Percentiles rank a stretch among this genome's conserved stretches.
phyloP scores from a whole-genome alignment of 2,888 invertebrate genomes.

The Apomyelois bistriatella region DNA sequence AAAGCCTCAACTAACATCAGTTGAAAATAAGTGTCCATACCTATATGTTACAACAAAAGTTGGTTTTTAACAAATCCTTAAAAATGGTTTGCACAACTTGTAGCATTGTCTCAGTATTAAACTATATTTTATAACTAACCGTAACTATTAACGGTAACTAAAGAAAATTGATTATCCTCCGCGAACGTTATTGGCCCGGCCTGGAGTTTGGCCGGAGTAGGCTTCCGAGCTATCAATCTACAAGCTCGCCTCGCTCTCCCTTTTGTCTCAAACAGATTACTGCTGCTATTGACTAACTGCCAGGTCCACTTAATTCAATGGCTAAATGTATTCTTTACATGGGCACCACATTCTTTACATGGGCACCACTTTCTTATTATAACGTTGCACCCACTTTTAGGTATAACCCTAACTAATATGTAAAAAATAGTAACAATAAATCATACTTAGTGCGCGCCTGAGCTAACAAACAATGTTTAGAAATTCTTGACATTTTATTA shows the following conservation, averaged over 20 bases:
- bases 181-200: neutral
- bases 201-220: neutral
- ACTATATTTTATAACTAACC: too few species aligned
- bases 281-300: constrained; percentile 30
- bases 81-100: too few species aligned
- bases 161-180: constrained; percentile 12
- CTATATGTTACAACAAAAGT: too few species aligned
- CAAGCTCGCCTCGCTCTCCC: constrained; percentile 26
- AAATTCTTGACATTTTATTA: constrained; percentile 26
- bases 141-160: constrained; percentile 17
- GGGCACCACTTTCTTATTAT: too few species aligned
- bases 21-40: too few species aligned
- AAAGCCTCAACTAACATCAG: too few species aligned
- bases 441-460: neutral
- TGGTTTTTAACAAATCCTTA: too few species aligned
- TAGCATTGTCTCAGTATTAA: too few species aligned
- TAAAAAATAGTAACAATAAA: neutral
- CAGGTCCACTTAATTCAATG: constrained; percentile 27
- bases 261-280: constrained; percentile 20
- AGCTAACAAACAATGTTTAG: neutral
- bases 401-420: too few species aligned
- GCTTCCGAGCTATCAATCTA: constrained; percentile 34
- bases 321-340: too few species aligned
- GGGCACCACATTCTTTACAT: too few species aligned
- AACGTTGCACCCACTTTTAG: too few species aligned